These are phyloP conservation scores for Drosophila tani DNA, from an alignment of 1,140 invertebrate species.

Conservation along the genomic window DNA sequence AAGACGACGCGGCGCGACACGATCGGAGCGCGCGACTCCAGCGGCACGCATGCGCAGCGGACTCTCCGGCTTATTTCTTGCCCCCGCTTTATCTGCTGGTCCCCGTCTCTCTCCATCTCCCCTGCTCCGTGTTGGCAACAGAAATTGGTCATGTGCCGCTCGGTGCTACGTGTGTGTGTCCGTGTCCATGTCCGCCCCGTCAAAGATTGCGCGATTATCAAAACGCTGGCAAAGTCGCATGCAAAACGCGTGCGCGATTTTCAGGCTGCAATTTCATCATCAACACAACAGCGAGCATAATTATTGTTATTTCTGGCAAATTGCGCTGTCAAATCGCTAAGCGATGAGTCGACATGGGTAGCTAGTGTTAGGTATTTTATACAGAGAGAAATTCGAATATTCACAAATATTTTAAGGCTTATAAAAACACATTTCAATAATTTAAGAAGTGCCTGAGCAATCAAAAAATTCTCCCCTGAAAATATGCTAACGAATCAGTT, in stretches of 20 bases:
- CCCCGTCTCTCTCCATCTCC: background rate
- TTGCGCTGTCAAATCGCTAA: constrained; percentile 41
- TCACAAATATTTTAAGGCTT: too few relatives aligned
- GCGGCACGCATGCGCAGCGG: constrained; percentile 57
- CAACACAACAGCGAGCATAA: constrained; percentile 45
- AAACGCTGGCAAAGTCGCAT: constrained; percentile 53
- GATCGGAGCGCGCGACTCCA: constrained; percentile 49
- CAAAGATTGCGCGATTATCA: constrained; percentile 72
- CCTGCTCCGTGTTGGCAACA: constrained; percentile 38
- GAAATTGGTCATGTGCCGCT: constrained; percentile 60
- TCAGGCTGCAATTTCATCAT: constrained; percentile 72
- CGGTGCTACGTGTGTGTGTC: constrained; percentile 37
- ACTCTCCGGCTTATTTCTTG: constrained; percentile 25
- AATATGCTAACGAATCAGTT: background rate
- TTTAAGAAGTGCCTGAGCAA: too few relatives aligned
- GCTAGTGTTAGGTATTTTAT: background rate
- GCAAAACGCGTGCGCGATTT: constrained; percentile 77
- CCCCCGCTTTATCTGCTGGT: constrained; percentile 1
- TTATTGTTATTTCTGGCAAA: constrained; percentile 58
- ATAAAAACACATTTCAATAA: background rate
- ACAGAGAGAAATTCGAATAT: background rate
- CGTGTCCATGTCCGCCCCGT: constrained; percentile 36
- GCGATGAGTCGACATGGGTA: constrained; percentile 20
- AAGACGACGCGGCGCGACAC: constrained; percentile 40
- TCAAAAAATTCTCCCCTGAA: background rate